Evolutionary conservation across 2,888 invertebrate species (phyloP), one percentile per base, ranked within the genome.

Genomic region (Aleiodes testaceus): DNA sequence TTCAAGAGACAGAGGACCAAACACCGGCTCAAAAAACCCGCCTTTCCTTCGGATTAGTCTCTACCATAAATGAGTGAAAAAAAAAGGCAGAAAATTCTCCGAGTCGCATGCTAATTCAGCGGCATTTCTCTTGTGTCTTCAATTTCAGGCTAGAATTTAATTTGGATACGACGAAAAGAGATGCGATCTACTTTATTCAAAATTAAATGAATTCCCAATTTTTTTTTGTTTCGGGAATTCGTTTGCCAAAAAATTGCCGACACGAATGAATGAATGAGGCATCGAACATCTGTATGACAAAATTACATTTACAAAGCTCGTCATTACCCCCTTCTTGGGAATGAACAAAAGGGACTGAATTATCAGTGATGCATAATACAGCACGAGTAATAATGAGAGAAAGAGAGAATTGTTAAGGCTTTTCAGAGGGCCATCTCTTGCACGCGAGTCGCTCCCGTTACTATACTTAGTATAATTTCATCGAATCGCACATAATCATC

Each of bases 401-500:
- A n/a, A 44, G 49, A 64, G 26, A 47, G 63, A 64, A 47, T 64
- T 20, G n/a, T n/a, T 26, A n/a, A 45, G 22, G 22, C 45, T 47
- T 64, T 64, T 47, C 18, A 53, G 5, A 36, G 16, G 42, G 36
- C 59, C 59, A 59, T 59, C 59, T 26, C 63, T 70, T 70, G 73
- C 72, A 66, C 74, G 75, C 63, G 69, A 59, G 70, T 72, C 72
- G 53, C 72, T 66, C 47, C 59, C 45, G 22, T 59, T 66, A 66
- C 72, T 76, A 75, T 72, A 75, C 77, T 82, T 83, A 80, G 83
- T 83, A 84, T 84, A 84, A 83, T 83, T 83, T 83, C 77, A 81
- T 59, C 64, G 64, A 69, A 69, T 69, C 63, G 49, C 52, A 42
- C 49, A 69, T 64, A 44, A 69, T 50, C 52, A 36, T 59, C n/a